Percentiles rank a stretch among this genome's conserved stretches.
phyloP scores from a whole-genome alignment of 2,797 vertebrate genomes.

The Falco novaeseelandiae region DNA sequence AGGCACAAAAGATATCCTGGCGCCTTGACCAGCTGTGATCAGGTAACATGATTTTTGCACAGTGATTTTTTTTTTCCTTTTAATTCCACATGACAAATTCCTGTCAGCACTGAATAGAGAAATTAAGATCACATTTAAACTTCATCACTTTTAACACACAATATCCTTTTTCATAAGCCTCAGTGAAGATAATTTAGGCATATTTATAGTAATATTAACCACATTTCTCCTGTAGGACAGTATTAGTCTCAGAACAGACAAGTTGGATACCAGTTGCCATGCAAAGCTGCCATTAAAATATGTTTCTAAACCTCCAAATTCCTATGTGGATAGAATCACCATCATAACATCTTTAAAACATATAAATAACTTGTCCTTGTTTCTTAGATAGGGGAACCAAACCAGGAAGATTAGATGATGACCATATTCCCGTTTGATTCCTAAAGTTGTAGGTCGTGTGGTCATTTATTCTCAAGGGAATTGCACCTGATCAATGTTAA shows the following conservation, averaged over 20 bases:
- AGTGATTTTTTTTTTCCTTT: not conserved
- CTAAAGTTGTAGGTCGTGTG: not conserved
- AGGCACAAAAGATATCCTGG: not conserved
- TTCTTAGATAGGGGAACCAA: not conserved
- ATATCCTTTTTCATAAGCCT: not conserved
- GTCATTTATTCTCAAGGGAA: not conserved
- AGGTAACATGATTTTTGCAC: not conserved
- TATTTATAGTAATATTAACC: not conserved
- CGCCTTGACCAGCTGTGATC: not conserved
- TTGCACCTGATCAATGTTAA: rapidly evolving
- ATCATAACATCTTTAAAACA: not conserved
- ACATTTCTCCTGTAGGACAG: not conserved
- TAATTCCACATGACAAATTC: not conserved
- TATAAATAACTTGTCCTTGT: not conserved
- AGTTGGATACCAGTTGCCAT: not conserved
- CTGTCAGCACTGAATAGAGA: not conserved
- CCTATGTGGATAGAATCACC: not conserved
- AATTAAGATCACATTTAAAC: not conserved
- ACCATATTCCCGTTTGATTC: not conserved
- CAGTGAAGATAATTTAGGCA: not conserved
- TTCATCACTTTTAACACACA: not conserved
- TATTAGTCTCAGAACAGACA: not conserved
- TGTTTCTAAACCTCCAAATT: not conserved
- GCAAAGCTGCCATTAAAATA: not conserved
- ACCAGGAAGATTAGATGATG: not conserved